Percentiles rank a stretch among this genome's conserved stretches.
phyloP scores from a whole-genome alignment of 2,113 vertebrate species.

The Megaceryle maxima region DNA sequence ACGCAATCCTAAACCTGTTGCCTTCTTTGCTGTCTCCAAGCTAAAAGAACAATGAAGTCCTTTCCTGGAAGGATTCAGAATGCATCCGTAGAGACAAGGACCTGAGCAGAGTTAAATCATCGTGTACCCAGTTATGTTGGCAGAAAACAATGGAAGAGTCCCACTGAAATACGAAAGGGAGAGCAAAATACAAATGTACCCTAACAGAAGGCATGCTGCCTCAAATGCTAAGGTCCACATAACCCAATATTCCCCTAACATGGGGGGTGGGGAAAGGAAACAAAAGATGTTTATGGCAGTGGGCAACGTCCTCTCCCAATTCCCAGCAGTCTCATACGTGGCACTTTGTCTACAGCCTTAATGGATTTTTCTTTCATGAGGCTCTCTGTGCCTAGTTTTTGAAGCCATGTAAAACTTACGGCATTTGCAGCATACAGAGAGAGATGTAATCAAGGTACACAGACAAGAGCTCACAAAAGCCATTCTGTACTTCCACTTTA shows the following conservation, averaged over 20 bases:
- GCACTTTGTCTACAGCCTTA: background rate
- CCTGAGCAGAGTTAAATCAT: background rate
- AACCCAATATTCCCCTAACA: background rate
- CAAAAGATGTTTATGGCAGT: background rate
- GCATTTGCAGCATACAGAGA: constrained; percentile 18
- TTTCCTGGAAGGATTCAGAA: background rate
- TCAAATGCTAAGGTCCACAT: background rate
- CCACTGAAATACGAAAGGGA: background rate
- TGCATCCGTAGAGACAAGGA: background rate
- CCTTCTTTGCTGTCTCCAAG: background rate
- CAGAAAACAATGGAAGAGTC: background rate
- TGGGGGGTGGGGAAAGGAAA: background rate
- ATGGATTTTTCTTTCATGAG: constrained; percentile 30
- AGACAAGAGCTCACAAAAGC: constrained; percentile 44
- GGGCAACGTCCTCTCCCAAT: background rate
- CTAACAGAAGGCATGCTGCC: background rate
- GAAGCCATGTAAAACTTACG: background rate
- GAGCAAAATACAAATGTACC: background rate
- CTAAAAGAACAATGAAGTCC: background rate
- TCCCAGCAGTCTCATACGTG: background rate
- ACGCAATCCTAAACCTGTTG: background rate
- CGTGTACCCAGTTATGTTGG: background rate
- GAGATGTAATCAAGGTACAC: constrained; percentile 20
- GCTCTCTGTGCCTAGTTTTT: background rate
- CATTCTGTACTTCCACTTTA: constrained; percentile 19